phyloP scores from a whole-genome alignment of 2,797 vertebrate species.

The Prunella strophiata region DNA sequence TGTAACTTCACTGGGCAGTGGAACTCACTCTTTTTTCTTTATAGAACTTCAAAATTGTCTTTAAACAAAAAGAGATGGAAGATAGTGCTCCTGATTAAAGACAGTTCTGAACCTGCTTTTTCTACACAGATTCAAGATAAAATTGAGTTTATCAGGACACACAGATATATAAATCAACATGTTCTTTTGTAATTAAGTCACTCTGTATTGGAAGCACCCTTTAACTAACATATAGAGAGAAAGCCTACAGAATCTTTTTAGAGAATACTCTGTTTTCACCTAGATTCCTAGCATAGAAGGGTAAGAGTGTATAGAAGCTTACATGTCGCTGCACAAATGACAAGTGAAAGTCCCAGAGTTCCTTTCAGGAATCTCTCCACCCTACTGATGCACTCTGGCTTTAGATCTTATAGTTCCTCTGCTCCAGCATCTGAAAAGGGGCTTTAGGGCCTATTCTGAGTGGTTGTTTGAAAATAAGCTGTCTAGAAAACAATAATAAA shows the following conservation, averaged over 20 bases:
- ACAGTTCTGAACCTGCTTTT: constrained; percentile 34
- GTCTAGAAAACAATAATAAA: background rate
- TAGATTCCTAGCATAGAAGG: background rate
- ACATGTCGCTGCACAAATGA: background rate
- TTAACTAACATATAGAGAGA: background rate
- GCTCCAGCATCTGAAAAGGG: background rate
- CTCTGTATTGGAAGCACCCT: background rate
- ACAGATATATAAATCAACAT: background rate
- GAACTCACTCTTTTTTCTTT: background rate
- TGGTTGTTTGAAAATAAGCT: background rate
- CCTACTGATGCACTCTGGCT: background rate
- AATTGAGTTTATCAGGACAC: background rate
- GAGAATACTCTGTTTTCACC: background rate
- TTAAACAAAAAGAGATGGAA: background rate
- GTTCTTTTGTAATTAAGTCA: background rate
- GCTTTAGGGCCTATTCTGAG: background rate
- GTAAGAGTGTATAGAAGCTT: background rate
- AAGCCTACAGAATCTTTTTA: background rate
- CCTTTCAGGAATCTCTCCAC: background rate
- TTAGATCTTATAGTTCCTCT: background rate
- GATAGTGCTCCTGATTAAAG: constrained; percentile 18
- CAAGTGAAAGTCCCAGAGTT: background rate
- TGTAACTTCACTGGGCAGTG: background rate
- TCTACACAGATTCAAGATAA: background rate
- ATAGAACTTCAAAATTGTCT: background rate